phyloP scores from a whole-genome alignment of 92 coral and sea anemone species.

The Micromussa lordhowensis region DNA sequence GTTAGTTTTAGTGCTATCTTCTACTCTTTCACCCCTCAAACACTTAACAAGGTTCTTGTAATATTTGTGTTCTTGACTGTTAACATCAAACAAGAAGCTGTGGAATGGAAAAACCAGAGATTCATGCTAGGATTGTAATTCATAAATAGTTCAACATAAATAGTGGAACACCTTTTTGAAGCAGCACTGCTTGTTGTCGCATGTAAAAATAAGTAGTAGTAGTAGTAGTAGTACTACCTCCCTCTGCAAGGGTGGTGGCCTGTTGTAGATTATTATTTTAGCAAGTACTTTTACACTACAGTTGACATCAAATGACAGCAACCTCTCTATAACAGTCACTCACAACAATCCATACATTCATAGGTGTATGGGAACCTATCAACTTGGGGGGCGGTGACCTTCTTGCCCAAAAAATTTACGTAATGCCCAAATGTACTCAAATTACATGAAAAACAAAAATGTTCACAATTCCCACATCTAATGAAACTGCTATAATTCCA shows the following conservation, averaged over 20 bases:
- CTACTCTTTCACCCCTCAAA: neutral
- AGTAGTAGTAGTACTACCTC: neutral
- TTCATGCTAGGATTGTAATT: neutral
- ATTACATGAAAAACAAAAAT: too few species aligned
- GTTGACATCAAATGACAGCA: too few species aligned
- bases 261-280: neutral
- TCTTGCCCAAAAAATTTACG: too few species aligned
- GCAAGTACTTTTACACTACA: neutral
- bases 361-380: too few species aligned
- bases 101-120: neutral
- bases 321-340: too few species aligned
- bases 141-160: neutral
- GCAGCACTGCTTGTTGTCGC: neutral
- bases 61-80: conserved; percentile 66
- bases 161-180: neutral
- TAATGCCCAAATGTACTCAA: too few species aligned
- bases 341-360: too few species aligned
- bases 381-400: too few species aligned
- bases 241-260: neutral
- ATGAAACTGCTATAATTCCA: too few species aligned
- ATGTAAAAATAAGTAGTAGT: neutral
- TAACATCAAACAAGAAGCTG: conserved; percentile 62
- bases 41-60: conserved; percentile 50
- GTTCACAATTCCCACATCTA: too few species aligned
- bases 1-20: conserved; percentile 5